Evolutionary conservation across 2,113 vertebrate species (phyloP).

Genomic region (Sminthopsis crassicaudata): DNA sequence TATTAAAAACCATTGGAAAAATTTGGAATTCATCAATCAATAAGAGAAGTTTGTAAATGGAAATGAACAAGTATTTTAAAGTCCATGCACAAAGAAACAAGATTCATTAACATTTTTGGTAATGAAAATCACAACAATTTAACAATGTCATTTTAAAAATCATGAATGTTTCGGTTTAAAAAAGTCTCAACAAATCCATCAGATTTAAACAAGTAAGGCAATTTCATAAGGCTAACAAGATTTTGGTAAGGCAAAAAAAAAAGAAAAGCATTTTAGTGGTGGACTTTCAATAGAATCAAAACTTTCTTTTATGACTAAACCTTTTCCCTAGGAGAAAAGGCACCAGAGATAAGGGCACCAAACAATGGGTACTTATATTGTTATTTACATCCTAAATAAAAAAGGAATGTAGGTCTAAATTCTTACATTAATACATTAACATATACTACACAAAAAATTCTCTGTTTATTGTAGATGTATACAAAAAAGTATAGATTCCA

Average conservation of each 20-base stretch:
- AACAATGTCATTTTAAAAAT: slow-evolving; percentile 57
- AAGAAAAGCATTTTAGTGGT: slow-evolving; percentile 38
- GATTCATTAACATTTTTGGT: slow-evolving; percentile 42
- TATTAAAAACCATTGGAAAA: slow-evolving; percentile 50
- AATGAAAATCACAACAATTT: slow-evolving; percentile 43
- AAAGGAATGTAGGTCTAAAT: slow-evolving; percentile 36
- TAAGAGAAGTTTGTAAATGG: slow-evolving; percentile 41
- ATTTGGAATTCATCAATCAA: slow-evolving; percentile 25
- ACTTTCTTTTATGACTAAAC: slow-evolving; percentile 46
- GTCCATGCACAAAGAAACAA: slow-evolving; percentile 46
- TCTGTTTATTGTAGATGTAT: slow-evolving; percentile 41
- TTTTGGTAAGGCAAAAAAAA: slow-evolving; percentile 21
- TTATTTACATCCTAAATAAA: neutral
- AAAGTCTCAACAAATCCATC: slow-evolving; percentile 31
- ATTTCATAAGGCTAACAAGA: slow-evolving; percentile 55
- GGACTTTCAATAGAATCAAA: slow-evolving; percentile 33
- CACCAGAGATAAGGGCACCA: neutral
- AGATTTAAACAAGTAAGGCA: slow-evolving; percentile 18
- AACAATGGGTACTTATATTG: neutral
- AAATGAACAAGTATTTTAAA: slow-evolving; percentile 54
- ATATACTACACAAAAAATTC: slow-evolving; percentile 42
- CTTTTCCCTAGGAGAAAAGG: slow-evolving; percentile 15
- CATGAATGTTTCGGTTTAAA: slow-evolving; percentile 40
- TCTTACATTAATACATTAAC: neutral
- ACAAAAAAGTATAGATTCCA: slow-evolving; percentile 32